These are phyloP conservation scores for Drosophila monieri DNA, from an alignment of 2,888 invertebrate genomes.

Conservation along the genomic window DNA sequence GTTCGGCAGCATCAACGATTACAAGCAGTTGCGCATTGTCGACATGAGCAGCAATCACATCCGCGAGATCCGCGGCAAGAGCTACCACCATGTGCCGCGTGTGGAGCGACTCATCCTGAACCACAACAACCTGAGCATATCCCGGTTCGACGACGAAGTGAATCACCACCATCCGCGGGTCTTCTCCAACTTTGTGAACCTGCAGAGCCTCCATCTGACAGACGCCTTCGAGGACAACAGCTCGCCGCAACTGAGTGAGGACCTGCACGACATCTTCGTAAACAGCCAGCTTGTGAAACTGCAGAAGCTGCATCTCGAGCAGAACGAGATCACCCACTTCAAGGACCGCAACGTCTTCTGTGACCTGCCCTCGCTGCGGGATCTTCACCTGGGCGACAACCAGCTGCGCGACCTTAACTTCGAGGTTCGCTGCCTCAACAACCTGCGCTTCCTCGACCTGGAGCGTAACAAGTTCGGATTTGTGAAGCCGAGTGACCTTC, in stretches of 20 bases:
- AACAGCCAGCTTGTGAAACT: constrained; percentile 88
- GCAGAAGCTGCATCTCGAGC: constrained; percentile 89
- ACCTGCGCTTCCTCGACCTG: constrained; percentile 88
- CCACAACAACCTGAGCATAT: constrained; percentile 88
- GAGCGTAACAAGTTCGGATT: constrained; percentile 87
- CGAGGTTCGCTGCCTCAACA: constrained; percentile 87
- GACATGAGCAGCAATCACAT: constrained; percentile 91
- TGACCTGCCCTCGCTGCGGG: constrained; percentile 87
- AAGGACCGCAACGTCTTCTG: constrained; percentile 88
- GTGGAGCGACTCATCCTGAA: constrained; percentile 89
- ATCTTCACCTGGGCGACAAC: constrained; percentile 89
- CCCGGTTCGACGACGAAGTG: constrained; percentile 85
- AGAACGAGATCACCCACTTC: constrained; percentile 89
- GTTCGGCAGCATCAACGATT: constrained; percentile 87
- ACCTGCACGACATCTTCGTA: constrained; percentile 89
- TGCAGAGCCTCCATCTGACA: constrained; percentile 89
- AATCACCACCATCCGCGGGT: constrained; percentile 88
- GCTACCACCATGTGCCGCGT: constrained; percentile 89
- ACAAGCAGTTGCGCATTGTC: constrained; percentile 86
- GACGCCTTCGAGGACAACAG: constrained; percentile 89
- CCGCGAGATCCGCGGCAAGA: constrained; percentile 88
- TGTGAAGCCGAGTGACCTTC: constrained; percentile 86
- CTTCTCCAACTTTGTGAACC: constrained; percentile 88
- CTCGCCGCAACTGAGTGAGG: constrained; percentile 86
- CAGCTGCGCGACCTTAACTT: constrained; percentile 87